Conservation (phyloP, 2,888 invertebrate genomes). For the Synanthedon myopaeformis region DNA sequence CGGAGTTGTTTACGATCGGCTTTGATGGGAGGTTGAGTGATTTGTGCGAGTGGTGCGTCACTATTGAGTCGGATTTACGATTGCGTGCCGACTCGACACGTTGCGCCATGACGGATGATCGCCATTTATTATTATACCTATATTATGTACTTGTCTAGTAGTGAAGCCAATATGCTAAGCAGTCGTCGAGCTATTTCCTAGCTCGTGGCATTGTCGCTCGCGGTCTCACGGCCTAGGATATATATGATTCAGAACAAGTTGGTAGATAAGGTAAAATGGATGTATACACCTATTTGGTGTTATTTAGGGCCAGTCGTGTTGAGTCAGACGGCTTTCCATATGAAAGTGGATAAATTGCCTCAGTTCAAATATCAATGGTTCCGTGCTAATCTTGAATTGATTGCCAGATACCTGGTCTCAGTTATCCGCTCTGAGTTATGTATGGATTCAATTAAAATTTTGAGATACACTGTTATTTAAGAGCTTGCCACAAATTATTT, state of each 20-base stretch:
- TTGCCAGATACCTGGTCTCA: not conserved
- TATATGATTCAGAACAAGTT: conserved; percentile 19
- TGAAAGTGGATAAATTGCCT: not conserved
- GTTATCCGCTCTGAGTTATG: not conserved
- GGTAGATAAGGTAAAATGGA: conserved; percentile 7
- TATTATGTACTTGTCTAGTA: conserved; percentile 22
- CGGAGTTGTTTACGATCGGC: conserved; percentile 53
- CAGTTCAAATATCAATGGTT: not conserved
- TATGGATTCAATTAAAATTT: not conserved
- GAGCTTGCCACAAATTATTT: not conserved
- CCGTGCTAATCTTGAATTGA: not conserved
- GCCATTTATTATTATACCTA: conserved; percentile 27
- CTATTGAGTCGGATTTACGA: conserved; percentile 44
- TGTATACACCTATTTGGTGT: conserved; percentile 27
- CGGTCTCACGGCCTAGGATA: conserved; percentile 8
- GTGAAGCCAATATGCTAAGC: conserved; percentile 2
- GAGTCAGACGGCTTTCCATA: conserved; percentile 9
- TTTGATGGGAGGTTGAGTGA: conserved; percentile 56
- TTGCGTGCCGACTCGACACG: conserved; percentile 32
- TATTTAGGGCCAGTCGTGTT: conserved; percentile 17
- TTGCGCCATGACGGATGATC: conserved; percentile 38
- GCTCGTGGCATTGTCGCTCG: not conserved
- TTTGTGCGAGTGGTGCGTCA: conserved; percentile 41
- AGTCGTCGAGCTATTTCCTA: conserved; percentile 1
- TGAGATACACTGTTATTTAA: not conserved